Percentiles rank a stretch among this genome's conserved stretches.
These are phyloP conservation scores for Acleris literana DNA, from an alignment of 2,888 invertebrate genomes.

Conservation along the genomic window DNA sequence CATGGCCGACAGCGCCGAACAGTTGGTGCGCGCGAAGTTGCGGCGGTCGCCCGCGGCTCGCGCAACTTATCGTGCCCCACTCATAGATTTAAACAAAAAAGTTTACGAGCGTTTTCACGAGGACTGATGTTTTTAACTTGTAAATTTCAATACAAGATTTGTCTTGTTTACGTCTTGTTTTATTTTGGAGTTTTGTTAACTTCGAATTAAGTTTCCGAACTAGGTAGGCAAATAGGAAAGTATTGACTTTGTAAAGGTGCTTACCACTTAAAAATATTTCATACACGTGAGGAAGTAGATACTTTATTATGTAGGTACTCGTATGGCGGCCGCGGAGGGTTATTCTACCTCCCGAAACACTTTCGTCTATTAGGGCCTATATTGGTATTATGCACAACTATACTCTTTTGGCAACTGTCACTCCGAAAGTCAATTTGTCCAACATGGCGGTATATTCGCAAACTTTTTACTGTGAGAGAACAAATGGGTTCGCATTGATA, in stretches of 20 bases:
- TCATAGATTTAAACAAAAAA: constrained; percentile 49
- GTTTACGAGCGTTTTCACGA: constrained; percentile 35
- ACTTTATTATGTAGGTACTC: background rate
- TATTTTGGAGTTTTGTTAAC: background rate
- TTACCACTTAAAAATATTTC: too few relatives aligned
- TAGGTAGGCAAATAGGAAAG: background rate
- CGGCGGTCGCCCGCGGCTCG: constrained; percentile 46
- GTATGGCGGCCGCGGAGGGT: too few relatives aligned
- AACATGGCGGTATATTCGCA: constrained; percentile 62
- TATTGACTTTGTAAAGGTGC: background rate
- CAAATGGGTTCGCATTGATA: constrained; percentile 70
- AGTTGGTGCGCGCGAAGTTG: constrained; percentile 46
- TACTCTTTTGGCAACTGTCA: constrained; percentile 63
- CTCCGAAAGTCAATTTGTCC: constrained; percentile 75
- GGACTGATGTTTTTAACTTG: constrained; percentile 46
- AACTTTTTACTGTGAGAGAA: constrained; percentile 63
- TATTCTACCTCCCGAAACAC: background rate
- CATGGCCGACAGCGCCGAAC: constrained; percentile 48
- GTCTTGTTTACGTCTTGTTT: constrained; percentile 25
- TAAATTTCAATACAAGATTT: constrained; percentile 37
- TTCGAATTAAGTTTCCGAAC: background rate
- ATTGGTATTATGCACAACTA: constrained; percentile 41
- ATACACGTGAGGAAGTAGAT: too few relatives aligned
- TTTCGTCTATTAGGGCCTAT: constrained; percentile 32
- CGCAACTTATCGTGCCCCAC: constrained; percentile 57